These are phyloP conservation scores for Chironomus riparius DNA, from an alignment of 2,888 invertebrate species.

Conservation along the genomic window DNA sequence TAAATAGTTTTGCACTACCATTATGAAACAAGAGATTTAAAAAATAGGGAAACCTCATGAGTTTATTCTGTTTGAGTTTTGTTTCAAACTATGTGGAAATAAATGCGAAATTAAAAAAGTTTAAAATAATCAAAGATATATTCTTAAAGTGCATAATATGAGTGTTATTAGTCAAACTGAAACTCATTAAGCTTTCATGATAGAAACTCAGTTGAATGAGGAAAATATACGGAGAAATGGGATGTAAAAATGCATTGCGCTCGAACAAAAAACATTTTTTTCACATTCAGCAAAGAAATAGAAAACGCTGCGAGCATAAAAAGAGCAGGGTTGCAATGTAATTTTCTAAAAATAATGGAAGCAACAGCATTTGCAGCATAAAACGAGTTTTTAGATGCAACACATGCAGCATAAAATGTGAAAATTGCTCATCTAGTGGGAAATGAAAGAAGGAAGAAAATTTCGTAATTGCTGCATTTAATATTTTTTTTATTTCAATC, in stretches of 20 bases:
- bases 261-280: neutral
- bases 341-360: conserved; percentile 12
- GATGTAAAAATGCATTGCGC: neutral
- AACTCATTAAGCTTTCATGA: neutral
- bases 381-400: neutral
- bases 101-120: too few relatives aligned
- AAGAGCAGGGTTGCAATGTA: neutral
- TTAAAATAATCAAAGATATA: too few relatives aligned
- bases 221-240: neutral
- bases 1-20: too few relatives aligned
- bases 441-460: neutral
- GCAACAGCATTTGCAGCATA: neutral
- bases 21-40: too few relatives aligned
- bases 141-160: too few relatives aligned
- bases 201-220: neutral
- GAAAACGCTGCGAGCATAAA: neutral
- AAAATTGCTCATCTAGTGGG: too few relatives aligned
- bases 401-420: too few relatives aligned
- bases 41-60: too few relatives aligned
- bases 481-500: neutral
- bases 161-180: too few relatives aligned
- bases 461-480: neutral
- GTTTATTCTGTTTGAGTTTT: too few relatives aligned
- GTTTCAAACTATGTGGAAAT: too few relatives aligned
- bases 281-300: neutral